phyloP scores from a whole-genome alignment of 2,113 vertebrate genomes.

The Coturnix japonica region DNA sequence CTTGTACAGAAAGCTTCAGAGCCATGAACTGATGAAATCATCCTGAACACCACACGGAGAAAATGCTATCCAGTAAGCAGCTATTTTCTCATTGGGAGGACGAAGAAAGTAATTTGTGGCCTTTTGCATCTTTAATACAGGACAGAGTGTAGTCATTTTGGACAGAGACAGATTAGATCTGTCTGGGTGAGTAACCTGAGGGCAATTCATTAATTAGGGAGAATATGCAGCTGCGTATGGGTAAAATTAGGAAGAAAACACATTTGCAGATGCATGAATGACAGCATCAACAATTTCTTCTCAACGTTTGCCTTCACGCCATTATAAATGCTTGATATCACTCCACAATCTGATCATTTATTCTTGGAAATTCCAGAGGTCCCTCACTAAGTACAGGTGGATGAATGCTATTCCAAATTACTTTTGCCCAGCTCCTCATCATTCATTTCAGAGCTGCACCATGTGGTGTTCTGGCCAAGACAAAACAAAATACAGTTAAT shows the following conservation, averaged over 20 bases:
- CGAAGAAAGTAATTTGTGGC: constrained; percentile 53
- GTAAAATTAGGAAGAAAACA: constrained; percentile 25
- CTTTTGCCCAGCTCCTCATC: background rate
- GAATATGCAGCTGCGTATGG: constrained; percentile 33
- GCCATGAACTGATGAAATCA: background rate
- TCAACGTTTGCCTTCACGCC: background rate
- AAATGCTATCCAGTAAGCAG: background rate
- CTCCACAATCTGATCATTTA: background rate
- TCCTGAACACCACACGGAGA: constrained; percentile 21
- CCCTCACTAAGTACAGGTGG: background rate
- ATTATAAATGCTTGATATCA: background rate
- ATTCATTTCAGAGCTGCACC: background rate
- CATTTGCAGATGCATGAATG: background rate
- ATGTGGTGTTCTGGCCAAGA: background rate
- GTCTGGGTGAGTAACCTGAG: constrained; percentile 52
- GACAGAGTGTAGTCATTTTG: constrained; percentile 61
- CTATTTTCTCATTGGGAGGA: constrained; percentile 15
- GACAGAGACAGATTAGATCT: constrained; percentile 67
- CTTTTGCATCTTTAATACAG: constrained; percentile 68
- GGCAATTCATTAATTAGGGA: constrained; percentile 68
- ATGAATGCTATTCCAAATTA: background rate
- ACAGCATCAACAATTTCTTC: background rate
- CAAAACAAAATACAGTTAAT: background rate
- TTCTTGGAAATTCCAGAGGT: background rate
- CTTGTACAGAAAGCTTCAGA: background rate